These are phyloP conservation scores for Pogonophryne albipinna DNA, from an alignment of 2,797 vertebrate species.

Conservation along the genomic window DNA sequence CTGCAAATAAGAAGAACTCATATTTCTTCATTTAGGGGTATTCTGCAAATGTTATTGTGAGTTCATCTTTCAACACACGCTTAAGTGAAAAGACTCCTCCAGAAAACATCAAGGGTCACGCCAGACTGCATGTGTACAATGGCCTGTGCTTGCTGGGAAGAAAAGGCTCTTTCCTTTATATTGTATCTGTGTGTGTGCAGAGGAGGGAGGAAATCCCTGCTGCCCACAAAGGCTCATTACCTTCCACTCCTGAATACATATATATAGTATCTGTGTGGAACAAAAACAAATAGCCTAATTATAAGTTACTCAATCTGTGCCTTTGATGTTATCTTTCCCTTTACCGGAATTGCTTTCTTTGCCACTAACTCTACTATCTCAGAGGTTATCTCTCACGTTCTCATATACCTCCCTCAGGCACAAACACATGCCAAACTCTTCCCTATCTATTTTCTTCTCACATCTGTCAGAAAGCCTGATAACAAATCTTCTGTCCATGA, in stretches of 20 bases:
- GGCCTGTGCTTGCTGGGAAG: slow-evolving; percentile 39
- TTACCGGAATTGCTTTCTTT: slow-evolving; percentile 33
- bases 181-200: slow-evolving; percentile 41
- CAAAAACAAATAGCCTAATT: slow-evolving; percentile 50
- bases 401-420: slow-evolving; percentile 59
- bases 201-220: slow-evolving; percentile 45
- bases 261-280: slow-evolving; percentile 16
- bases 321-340: slow-evolving; percentile 43
- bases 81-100: slow-evolving; percentile 43
- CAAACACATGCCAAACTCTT: slow-evolving; percentile 35
- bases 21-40: slow-evolving; percentile 52
- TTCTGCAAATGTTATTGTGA: slow-evolving; percentile 53
- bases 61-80: slow-evolving; percentile 61
- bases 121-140: slow-evolving; percentile 62
- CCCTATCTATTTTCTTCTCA: slow-evolving; percentile 40
- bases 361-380: slow-evolving; percentile 26
- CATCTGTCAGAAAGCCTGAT: slow-evolving; percentile 58
- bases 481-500: slow-evolving; percentile 32
- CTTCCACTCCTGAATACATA: slow-evolving; percentile 19
- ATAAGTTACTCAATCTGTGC: slow-evolving; percentile 35
- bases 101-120: slow-evolving; percentile 44
- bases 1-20: slow-evolving; percentile 45
- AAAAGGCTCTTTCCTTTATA: slow-evolving; percentile 52
- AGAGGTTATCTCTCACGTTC: slow-evolving; percentile 54
- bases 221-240: slow-evolving; percentile 35